Evolutionary conservation across 2,888 invertebrate species (phyloP), one percentile per base, ranked within the genome.

Genomic region (Cataglyphis rosenhaueri): DNA sequence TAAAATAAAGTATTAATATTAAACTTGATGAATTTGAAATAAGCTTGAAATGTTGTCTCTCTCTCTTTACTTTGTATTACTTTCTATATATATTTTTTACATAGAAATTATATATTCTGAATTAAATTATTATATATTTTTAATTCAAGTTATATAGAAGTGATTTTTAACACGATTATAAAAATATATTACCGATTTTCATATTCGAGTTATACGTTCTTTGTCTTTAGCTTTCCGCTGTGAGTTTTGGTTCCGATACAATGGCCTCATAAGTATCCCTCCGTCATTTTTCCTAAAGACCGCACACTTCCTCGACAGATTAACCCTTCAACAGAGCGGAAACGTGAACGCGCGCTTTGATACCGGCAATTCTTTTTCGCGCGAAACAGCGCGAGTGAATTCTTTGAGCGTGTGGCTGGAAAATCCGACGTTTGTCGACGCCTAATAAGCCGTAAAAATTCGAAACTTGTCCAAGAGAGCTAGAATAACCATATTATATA

Each of bases 381-480:
- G 44, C 59, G 32, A 59, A 78, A 41, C 70, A 68, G 57, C 41
- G 68, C 70, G 70, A 55, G n/a, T 21, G 57, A 78, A 68, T 79
- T 79, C 78, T 79, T 79, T 79, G 78, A 70, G 59, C 70, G 18
- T 29, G 18, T 57, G n/a, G 6, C 70, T 78, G 78, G 70, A 78
- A 78, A 78, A 57, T 21, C 21, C 15, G n/a, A 78, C 71, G 70
- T 75, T 64, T 15, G 18, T 12, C 18, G 12, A 73, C 41, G 52
- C 41, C 35, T 70, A 79, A 70, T 79, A 78, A 78, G 32, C 70
- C 41, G 71, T 78, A 41, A 78, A 76, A 78, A 44, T 78, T 48
- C 12, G 32, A 57, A 57, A 57, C 18, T 4, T 59, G 21, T 0
- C 12, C 41, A 57, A 57, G 29, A 70, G 32, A 21, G 21, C 21